Base-by-base conservation (phyloP, 1,140 invertebrate genomes). In the Calephelis nemesis region DNA sequence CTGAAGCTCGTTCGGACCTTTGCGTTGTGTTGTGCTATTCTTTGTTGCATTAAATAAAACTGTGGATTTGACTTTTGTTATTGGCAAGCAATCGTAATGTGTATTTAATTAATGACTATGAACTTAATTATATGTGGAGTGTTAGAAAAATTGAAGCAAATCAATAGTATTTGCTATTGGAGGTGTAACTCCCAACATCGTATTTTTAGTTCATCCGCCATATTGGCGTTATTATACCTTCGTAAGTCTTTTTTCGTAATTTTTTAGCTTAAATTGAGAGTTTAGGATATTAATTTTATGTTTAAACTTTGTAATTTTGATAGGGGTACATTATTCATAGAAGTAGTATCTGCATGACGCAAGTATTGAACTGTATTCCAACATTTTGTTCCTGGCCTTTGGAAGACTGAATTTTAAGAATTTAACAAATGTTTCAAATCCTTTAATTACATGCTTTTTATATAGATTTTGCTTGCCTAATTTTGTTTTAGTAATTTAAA, bases 131-230 rank as follows among this genome's bases (percentile, higher is more conserved):
- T 77, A 70, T 88, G 87, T 88, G 86, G 82, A 84, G 89, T 91
- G 86, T 82, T 79, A 84, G 72, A 73, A 76, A 78, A 75, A 81
- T 77, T 83, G 65, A 74, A 81, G 82, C 87, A 84, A 84, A 89
- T 89, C 86, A 69, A 83, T 89, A 85, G 73, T 85, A 83, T 87
- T 88, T 82, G 77, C 78, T 80, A 79, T 85, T 82, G 80, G 80
- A 83, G 81, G 83, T 89, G 84, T 84, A 75, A 81, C 82, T 85
- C 85, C 54, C 80, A 79, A 87, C 88, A 87, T 90, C 88, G 87
- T 91, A 91, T 91, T 91, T 91, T 91, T 91, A 91, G 87, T 91
- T 85, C 87, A 84, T 88, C 89, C 87, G 89, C 89, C 89, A 91
- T 91, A 91, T 91, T 91, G 89, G 89, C 87, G 83, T 89, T 91